Evolutionary conservation across 2,797 vertebrate species (phyloP).

Genomic region (Vireo griseus): DNA sequence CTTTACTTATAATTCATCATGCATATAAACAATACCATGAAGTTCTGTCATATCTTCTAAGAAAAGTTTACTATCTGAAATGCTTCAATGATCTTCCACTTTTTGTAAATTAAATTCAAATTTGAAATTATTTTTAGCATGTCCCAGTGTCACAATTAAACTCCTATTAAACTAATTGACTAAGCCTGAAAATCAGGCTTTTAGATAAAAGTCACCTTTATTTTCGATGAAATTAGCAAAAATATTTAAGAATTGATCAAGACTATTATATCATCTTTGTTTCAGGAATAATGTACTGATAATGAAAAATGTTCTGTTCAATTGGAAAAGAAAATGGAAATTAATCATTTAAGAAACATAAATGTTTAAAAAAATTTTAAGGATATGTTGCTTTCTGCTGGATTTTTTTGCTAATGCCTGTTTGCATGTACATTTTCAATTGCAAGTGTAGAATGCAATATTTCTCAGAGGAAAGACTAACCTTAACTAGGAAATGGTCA

Average conservation of each 20-base stretch:
- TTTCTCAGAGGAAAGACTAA: not conserved
- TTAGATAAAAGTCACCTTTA: not conserved
- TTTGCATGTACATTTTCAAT: not conserved
- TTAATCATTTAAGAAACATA: not conserved
- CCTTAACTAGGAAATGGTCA: not conserved
- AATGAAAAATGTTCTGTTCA: not conserved
- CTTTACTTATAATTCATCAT: not conserved
- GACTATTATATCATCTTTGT: not conserved
- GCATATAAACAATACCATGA: not conserved
- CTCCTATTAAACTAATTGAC: not conserved
- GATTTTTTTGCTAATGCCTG: not conserved
- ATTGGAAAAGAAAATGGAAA: not conserved
- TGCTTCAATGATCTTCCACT: not conserved
- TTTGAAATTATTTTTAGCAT: not conserved
- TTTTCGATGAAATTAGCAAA: not conserved
- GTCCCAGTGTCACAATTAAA: not conserved
- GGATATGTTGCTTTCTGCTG: not conserved
- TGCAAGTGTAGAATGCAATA: not conserved
- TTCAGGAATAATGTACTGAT: not conserved
- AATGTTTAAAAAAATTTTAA: not conserved
- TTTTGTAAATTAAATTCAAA: slow-evolving; percentile 32
- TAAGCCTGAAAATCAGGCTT: not conserved
- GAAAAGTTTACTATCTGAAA: not conserved
- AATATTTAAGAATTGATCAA: not conserved
- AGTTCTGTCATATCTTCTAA: not conserved